Evolutionary conservation across 2,113 vertebrate species (phyloP), one percentile per base, ranked within the genome.

Genomic region (Phalacrocorax brasilianus): DNA sequence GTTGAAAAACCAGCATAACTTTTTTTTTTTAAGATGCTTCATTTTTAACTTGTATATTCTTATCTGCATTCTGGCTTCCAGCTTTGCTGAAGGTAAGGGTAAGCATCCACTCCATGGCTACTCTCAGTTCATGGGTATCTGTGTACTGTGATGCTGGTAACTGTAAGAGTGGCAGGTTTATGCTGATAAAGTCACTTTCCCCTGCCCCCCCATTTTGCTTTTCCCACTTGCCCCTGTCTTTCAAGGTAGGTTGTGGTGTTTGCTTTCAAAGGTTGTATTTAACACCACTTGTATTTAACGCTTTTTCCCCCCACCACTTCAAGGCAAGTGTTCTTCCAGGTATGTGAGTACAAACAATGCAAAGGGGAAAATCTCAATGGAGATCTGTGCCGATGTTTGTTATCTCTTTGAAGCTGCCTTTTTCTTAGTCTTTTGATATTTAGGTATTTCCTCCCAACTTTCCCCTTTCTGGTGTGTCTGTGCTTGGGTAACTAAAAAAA

Each of bases 241-340:
- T 85, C 70, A 88, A 88, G 94, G 78, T 78, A 40, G n/a, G 19
- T 30, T 59, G 63, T 85, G 84, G 74, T 95, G 82, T 50, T 96
- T 92, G 80, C 55, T 70, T 95, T 95, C 80, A 93, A 85, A 88
- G 91, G 23, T 44, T 89, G 61, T 76, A 42, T 93, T 93, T 94
- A 94, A 49, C 95, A 93, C 76, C 73, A 40, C 70, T 89, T 92
- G 61, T 81, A 74, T 94, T 92, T 89, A 95, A 55, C 1, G 19
- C 70, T 92, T 65, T 65, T 21, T 8, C 58, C 56, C 30, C 8
- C 24, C 30, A 71, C 76, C 73, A 73, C 94, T 94, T 96, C 89
- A 96, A 92, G 91, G 93, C 84, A 93, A 79, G 71, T 93, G 58
- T 91, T 94, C 77, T 88, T 87, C 92, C 87, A 96, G 91, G 87